phyloP scores from a whole-genome alignment of 2,113 vertebrate genomes.

The Gymnogyps californianus region DNA sequence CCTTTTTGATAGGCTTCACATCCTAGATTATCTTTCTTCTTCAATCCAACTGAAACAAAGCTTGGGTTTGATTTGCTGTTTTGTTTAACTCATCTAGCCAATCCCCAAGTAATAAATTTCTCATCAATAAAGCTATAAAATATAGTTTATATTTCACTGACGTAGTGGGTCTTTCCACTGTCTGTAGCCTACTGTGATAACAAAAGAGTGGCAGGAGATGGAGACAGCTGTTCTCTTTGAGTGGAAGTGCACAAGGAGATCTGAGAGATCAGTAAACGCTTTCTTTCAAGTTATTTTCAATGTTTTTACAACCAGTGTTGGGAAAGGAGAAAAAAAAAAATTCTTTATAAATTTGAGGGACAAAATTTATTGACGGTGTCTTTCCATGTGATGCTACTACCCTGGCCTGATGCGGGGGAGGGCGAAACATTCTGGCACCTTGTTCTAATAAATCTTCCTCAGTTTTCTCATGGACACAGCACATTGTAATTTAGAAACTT shows the following conservation, averaged over 20 bases:
- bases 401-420: background rate
- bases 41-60: rapidly evolving
- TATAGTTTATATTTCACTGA: background rate
- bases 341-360: background rate
- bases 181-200: background rate
- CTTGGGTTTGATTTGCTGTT: background rate
- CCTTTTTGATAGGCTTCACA: background rate
- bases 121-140: background rate
- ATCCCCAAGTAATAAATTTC: background rate
- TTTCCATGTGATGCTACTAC: background rate
- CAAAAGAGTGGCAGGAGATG: background rate
- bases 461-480: constrained; percentile 32
- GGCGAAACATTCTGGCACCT: constrained; percentile 20
- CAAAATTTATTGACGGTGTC: background rate
- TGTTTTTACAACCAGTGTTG: background rate
- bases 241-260: background rate
- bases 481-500: constrained; percentile 40
- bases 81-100: background rate
- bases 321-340: background rate
- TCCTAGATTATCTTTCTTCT: background rate
- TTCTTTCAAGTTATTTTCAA: background rate
- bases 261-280: background rate
- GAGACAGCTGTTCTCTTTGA: background rate
- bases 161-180: background rate
- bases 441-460: constrained; percentile 46